Conservation (phyloP, 2,888 invertebrate genomes). For the Diplazon laetatorius region DNA sequence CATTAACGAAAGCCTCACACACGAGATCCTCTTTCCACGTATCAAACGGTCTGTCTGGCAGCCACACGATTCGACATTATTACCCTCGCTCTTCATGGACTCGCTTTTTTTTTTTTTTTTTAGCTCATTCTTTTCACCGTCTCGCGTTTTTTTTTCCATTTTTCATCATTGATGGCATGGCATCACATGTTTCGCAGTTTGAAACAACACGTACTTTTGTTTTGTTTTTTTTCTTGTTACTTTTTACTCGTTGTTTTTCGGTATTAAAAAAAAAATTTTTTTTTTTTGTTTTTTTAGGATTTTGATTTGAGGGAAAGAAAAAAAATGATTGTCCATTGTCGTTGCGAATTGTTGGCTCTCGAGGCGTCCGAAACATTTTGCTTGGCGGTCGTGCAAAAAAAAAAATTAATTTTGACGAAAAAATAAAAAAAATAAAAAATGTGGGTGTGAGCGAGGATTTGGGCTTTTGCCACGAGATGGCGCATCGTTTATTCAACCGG, state of each 20-base stretch:
- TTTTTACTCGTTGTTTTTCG: background rate
- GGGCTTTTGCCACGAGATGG: constrained; percentile 6
- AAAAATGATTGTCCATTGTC: constrained; percentile 48
- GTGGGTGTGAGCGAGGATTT: constrained; percentile 3
- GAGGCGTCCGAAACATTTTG: background rate
- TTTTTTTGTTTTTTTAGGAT: constrained; percentile 1
- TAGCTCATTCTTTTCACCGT: constrained; percentile 21
- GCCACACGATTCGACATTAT: constrained; percentile 32
- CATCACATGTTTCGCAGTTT: background rate
- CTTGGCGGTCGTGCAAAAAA: too few relatives aligned
- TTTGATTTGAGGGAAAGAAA: constrained; percentile 10
- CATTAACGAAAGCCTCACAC: constrained; percentile 36
- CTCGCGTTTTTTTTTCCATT: background rate
- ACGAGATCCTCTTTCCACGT: constrained; percentile 42
- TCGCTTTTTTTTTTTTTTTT: background rate
- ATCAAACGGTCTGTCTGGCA: constrained; percentile 40
- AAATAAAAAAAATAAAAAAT: too few relatives aligned
- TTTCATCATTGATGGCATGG: constrained; percentile 3
- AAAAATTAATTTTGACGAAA: too few relatives aligned
- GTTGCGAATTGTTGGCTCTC: constrained; percentile 38
- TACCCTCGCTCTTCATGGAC: constrained; percentile 14
- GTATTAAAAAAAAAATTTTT: too few relatives aligned
- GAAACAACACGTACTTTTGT: background rate
- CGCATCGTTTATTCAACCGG: constrained; percentile 47
- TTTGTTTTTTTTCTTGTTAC: background rate